Evolutionary conservation across 1,140 invertebrate genomes (phyloP).

Genomic region (Zaprionus inermis): DNA sequence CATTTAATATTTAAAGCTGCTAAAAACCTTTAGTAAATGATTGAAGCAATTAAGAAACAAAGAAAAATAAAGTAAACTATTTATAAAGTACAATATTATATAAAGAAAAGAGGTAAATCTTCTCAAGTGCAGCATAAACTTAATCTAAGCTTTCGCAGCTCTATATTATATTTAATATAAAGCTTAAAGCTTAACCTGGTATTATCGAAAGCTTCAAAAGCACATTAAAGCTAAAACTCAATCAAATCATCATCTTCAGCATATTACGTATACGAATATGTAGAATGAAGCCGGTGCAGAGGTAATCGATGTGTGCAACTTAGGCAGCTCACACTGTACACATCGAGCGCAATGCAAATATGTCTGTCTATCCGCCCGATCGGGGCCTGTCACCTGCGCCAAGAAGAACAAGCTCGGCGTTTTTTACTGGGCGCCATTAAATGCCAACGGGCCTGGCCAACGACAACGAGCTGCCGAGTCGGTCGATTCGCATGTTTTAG

Average conservation of each 20-base stretch:
- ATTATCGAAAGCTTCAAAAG: neutral
- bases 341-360: constrained; percentile 29
- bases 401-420: constrained; percentile 40
- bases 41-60: neutral
- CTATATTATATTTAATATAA: no score
- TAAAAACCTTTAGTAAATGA: neutral
- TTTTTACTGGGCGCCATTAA: constrained; percentile 52
- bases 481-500: constrained; percentile 40
- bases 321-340: constrained; percentile 3
- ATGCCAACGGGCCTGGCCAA: constrained; percentile 37
- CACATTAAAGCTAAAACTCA: neutral
- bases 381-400: constrained; percentile 10
- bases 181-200: neutral
- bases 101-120: no score
- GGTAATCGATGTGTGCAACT: neutral
- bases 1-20: neutral
- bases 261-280: neutral
- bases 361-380: constrained; percentile 24
- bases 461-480: constrained; percentile 22
- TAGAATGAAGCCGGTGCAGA: neutral
- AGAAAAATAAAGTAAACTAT: neutral
- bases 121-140: rapidly evolving
- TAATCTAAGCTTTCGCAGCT: no score
- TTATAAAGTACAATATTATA: no score
- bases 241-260: neutral